phyloP scores from a whole-genome alignment of 2,797 vertebrate species.

The Orestias chungarensis region DNA sequence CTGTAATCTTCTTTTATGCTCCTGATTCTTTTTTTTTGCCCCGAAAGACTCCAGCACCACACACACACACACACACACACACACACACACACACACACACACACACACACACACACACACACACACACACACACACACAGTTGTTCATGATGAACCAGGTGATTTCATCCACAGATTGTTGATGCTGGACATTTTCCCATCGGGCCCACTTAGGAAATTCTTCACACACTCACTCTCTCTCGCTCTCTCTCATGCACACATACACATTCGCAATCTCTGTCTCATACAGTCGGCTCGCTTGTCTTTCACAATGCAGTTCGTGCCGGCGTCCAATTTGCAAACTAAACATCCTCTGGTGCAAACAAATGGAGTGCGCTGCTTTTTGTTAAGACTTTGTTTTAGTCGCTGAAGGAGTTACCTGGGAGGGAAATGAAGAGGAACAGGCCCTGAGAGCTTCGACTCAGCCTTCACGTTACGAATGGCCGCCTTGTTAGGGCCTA shows the following conservation, averaged over 20 bases:
- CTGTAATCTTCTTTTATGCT: not conserved
- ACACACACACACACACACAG: too few species aligned
- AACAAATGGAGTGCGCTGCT: constrained; percentile 43
- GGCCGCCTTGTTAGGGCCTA: constrained; percentile 27
- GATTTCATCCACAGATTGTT: constrained; percentile 70
- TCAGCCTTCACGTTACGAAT: constrained; percentile 4
- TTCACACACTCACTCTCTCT: constrained; percentile 45
- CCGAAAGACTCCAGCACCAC: not conserved
- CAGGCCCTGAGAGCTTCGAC: constrained; percentile 30
- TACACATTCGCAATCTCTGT: constrained; percentile 4
- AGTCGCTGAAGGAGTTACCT: constrained; percentile 51
- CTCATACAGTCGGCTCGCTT: constrained; percentile 21
- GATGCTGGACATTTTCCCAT: constrained; percentile 66
- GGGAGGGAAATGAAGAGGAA: constrained; percentile 53
- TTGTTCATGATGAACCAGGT: constrained; percentile 52
- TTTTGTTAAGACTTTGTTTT: constrained; percentile 33
- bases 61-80: constrained; percentile 3
- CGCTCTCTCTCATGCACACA: constrained; percentile 42
- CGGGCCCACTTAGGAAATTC: constrained; percentile 68
- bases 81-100: constrained; percentile 2
- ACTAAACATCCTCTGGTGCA: constrained; percentile 72
- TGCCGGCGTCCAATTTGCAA: constrained; percentile 62
- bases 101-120: too few species aligned
- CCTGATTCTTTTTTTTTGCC: constrained; percentile 8
- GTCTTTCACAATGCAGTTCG: constrained; percentile 59